Evolutionary conservation across 2,888 invertebrate species (phyloP).

Genomic region (Dione juno): DNA sequence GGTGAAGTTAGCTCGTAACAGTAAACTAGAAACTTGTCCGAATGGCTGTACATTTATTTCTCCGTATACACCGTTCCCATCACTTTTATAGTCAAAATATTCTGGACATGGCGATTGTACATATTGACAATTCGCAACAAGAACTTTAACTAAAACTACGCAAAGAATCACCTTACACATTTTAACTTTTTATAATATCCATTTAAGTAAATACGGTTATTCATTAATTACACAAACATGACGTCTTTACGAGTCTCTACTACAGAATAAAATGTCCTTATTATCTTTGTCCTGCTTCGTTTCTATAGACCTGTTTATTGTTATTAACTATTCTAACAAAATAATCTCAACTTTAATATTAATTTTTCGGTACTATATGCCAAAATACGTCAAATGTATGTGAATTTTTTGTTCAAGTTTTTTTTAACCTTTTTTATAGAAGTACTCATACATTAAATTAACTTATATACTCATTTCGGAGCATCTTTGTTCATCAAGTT

Average conservation of each 20-base stretch:
- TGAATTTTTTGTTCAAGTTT: not conserved
- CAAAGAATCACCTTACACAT: not conserved
- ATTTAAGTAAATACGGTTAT: not conserved
- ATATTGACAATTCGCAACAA: slow-evolving; percentile 53
- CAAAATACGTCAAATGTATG: not conserved
- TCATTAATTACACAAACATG: slow-evolving; percentile 4
- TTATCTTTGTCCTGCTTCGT: slow-evolving; percentile 1
- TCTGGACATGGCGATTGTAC: slow-evolving; percentile 65
- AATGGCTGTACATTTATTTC: slow-evolving; percentile 56
- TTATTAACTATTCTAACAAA: slow-evolving; percentile 5
- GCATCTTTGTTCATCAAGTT: not conserved
- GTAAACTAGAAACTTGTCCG: slow-evolving; percentile 38
- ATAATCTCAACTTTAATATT: not conserved
- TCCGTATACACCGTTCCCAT: slow-evolving; percentile 59
- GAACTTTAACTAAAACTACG: not conserved
- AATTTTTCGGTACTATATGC: not conserved
- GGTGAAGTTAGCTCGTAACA: slow-evolving; percentile 9
- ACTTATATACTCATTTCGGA: not conserved
- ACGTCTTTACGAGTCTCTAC: slow-evolving; percentile 14
- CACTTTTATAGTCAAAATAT: slow-evolving; percentile 63
- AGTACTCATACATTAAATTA: not conserved
- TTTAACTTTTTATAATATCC: not conserved
- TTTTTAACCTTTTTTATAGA: not conserved
- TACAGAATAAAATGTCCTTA: not conserved
- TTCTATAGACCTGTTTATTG: slow-evolving; percentile 3